phyloP scores from a whole-genome alignment of 2,113 vertebrate genomes.

The Caloenas nicobarica region DNA sequence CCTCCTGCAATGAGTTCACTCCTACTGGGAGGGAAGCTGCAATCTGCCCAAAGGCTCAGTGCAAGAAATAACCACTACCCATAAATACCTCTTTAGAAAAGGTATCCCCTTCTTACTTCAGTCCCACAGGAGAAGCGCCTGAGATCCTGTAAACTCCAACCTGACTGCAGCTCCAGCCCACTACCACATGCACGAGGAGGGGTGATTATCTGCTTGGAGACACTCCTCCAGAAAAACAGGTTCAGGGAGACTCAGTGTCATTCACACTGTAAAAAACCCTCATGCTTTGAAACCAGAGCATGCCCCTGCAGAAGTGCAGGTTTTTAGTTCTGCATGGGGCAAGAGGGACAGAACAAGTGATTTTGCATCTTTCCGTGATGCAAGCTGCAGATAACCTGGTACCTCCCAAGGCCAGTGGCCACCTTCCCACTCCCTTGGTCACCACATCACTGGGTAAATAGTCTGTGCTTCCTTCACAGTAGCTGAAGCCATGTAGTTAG shows the following conservation, averaged over 20 bases:
- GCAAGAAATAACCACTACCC: not conserved
- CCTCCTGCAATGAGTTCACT: not conserved
- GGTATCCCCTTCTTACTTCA: not conserved
- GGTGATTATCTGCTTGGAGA: not conserved
- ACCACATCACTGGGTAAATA: not conserved
- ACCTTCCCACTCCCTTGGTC: not conserved
- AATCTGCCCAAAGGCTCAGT: not conserved
- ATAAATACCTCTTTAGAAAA: not conserved
- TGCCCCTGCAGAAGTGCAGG: not conserved
- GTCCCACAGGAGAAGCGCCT: not conserved
- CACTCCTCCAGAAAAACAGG: not conserved
- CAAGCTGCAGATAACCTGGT: not conserved
- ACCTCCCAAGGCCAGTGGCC: not conserved
- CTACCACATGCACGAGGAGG: not conserved
- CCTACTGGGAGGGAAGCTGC: not conserved
- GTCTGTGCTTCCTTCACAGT: accelerated
- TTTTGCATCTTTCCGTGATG: not conserved
- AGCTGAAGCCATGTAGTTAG: not conserved
- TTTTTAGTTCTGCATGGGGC: not conserved
- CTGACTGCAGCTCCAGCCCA: not conserved
- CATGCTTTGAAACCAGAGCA: not conserved
- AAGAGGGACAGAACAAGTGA: not conserved
- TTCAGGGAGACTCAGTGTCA: not conserved
- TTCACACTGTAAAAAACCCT: not conserved
- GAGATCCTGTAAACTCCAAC: not conserved